Evolutionary conservation across 2,888 invertebrate species (phyloP).

Genomic region (Apomyelois bistriatella): DNA sequence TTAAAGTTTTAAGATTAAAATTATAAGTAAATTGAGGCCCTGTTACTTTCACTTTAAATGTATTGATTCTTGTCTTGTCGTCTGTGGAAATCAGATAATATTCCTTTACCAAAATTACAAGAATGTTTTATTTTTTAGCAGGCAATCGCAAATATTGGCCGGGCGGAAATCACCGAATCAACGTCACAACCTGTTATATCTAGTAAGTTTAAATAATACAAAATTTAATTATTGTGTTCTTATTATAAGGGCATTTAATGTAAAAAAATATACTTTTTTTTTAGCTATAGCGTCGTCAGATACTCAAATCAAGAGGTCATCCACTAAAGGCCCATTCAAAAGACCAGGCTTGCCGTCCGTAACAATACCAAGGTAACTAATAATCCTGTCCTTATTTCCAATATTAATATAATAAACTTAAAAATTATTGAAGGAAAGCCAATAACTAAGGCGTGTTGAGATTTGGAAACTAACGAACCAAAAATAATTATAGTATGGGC

Average conservation of each 20-base stretch:
- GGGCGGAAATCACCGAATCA: conserved; percentile 69
- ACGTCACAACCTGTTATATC: conserved; percentile 70
- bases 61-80: too few species aligned
- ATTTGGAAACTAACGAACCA: too few species aligned
- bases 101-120: background rate
- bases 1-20: too few species aligned
- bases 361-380: conserved; percentile 56
- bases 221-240: background rate
- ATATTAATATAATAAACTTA: too few species aligned
- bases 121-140: conserved; percentile 35
- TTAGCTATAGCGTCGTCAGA: conserved; percentile 62
- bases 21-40: too few species aligned
- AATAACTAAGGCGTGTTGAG: too few species aligned
- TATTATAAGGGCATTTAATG: too few species aligned
- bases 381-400: background rate
- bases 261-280: too few species aligned
- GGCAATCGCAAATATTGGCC: conserved; percentile 48
- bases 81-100: too few species aligned
- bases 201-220: conserved; percentile 41
- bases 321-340: conserved; percentile 64
- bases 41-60: too few species aligned
- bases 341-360: conserved; percentile 62
- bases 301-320: conserved; percentile 60
- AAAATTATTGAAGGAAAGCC: too few species aligned
- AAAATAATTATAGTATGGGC: too few species aligned